A percentile compares a stretch with the other conserved stretches of the same genome.
Conservation (phyloP, 2,797 vertebrate genomes). For the Clarias fuscus region DNA sequence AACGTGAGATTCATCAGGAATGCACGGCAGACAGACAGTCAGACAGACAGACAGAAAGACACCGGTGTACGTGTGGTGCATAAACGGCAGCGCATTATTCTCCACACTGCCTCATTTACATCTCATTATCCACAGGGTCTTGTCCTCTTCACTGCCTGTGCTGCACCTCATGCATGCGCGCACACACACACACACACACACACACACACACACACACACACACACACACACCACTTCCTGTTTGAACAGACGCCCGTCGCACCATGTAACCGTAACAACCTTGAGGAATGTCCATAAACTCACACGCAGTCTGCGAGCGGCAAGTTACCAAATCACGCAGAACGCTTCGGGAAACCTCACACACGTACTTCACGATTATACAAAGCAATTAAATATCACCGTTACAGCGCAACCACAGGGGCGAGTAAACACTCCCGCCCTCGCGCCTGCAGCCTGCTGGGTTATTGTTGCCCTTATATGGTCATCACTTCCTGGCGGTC, state of each 20-base stretch:
- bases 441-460: neutral
- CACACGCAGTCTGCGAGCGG: neutral
- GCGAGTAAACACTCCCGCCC: neutral
- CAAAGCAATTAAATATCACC: neutral
- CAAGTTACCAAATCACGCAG: neutral
- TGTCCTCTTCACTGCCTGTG: constrained; percentile 5
- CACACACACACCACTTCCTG: constrained; percentile 8
- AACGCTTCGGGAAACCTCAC: neutral
- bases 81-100: constrained; percentile 46
- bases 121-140: constrained; percentile 54
- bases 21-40: neutral
- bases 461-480: neutral
- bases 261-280: constrained; percentile 10
- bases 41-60: neutral
- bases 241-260: neutral
- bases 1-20: neutral
- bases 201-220: constrained; percentile 21
- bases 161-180: neutral
- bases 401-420: neutral
- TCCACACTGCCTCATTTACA: constrained; percentile 58
- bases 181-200: constrained; percentile 2
- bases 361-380: neutral
- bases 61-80: neutral
- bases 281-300: constrained; percentile 24
- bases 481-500: neutral